phyloP scores from a whole-genome alignment of 2,888 invertebrate genomes.

The Melanostoma mellinum region DNA sequence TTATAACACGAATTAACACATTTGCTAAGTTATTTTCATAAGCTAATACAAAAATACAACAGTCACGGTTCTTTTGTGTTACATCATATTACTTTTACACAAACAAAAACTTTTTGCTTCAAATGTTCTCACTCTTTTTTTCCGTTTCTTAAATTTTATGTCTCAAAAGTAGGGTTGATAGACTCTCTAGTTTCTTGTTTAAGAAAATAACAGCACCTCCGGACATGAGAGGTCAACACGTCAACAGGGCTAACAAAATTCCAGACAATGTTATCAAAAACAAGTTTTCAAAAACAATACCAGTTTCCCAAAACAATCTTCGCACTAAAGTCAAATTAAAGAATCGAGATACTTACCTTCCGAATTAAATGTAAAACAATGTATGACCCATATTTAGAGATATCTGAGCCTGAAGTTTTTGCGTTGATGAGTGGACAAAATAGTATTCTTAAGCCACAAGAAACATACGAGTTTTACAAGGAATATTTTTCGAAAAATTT shows the following conservation, averaged over 20 bases:
- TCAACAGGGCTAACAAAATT: background rate
- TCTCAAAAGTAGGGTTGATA: no score
- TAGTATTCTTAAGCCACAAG: slow-evolving; percentile 31
- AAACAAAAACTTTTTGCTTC: no score
- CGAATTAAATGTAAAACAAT: slow-evolving; percentile 19
- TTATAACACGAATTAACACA: no score
- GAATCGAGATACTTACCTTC: slow-evolving; percentile 20
- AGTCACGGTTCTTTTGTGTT: no score
- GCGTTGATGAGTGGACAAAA: slow-evolving; percentile 20
- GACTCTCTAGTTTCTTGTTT: no score
- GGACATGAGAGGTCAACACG: background rate
- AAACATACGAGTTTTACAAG: slow-evolving; percentile 20
- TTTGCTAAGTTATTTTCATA: no score
- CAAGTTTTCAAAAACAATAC: slow-evolving; percentile 12
- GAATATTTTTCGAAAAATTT: slow-evolving; percentile 23
- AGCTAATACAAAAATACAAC: no score
- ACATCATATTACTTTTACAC: no score
- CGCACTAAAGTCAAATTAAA: slow-evolving; percentile 20
- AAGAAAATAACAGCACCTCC: no score
- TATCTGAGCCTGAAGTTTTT: slow-evolving; percentile 10
- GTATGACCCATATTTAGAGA: slow-evolving; percentile 11
- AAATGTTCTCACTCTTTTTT: no score
- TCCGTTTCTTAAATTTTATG: no score
- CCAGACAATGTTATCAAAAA: slow-evolving; percentile 2
- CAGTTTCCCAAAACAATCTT: slow-evolving; percentile 15